Evolutionary conservation across 2,113 vertebrate genomes (phyloP), one percentile per base, ranked within the genome.

Genomic region (Pavo muticus): DNA sequence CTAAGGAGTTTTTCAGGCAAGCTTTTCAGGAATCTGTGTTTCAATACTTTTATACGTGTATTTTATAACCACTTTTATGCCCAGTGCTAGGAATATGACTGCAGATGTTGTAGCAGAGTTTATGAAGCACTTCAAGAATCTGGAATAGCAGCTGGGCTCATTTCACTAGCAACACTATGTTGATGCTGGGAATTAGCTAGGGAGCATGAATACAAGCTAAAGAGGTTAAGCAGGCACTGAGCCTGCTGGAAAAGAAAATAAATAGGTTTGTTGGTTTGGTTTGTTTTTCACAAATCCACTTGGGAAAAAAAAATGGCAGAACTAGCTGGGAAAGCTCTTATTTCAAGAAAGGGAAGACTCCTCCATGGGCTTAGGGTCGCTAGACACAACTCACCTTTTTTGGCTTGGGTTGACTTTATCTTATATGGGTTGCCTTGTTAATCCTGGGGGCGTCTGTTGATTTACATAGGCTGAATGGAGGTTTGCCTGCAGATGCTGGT

Each of bases 21-120:
- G 45, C 72, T 90, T 94, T 93, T 86, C 70, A 87, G 80, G 88
- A 95, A 93, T 96, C 87, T 86, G 25, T 91, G 71, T 77, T 93
- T 93, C 63, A 69, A 63, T 54, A 21, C 63, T 94, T 91, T 70
- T 63, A 27, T 82, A 61, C 0, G 0, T 91, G 45, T 42, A 5
- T 78, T 91, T 94, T 94, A 75, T 91, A 94, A 78, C 61, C 2
- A 24, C 52, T 78, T 94, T 92, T 93, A 84, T 82, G 54, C 65
- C 61, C 78, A 21, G 16, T 52, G 30, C 67, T 81, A 45, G 72
- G 63, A 75, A 92, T 93, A 87, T 24, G 70, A 74, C 59, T 96
- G 92, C 87, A 95, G 80, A 88, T 94, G 80, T 84, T 83, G 88
- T 78, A 65, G 80, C 40, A 71, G 79, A 90, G 57, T 91, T 93